Evolutionary conservation across 2,113 vertebrate species (phyloP).

Genomic region (Terrapene triunguis): DNA sequence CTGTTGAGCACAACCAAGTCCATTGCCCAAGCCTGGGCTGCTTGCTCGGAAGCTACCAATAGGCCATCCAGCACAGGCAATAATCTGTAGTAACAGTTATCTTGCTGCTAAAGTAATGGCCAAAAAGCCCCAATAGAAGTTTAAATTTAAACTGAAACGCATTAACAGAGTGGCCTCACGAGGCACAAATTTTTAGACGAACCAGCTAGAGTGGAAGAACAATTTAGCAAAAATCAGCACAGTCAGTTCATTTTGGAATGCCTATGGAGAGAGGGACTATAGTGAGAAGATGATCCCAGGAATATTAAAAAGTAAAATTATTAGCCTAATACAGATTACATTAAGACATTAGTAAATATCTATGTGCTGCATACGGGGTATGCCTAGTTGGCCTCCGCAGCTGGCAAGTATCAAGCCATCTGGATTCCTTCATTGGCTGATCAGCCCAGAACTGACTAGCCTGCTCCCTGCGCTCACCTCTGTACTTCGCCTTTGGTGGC

Average conservation of each 20-base stretch:
- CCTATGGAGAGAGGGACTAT: background rate
- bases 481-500: conserved; percentile 98
- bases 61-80: background rate
- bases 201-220: background rate
- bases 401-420: background rate
- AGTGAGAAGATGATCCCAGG: background rate
- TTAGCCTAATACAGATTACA: background rate
- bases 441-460: too few relatives aligned
- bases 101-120: background rate
- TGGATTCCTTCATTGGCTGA: background rate
- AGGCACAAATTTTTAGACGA: background rate
- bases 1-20: background rate
- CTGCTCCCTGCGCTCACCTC: conserved; percentile 79
- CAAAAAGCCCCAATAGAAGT: background rate
- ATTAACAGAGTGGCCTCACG: background rate
- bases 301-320: background rate
- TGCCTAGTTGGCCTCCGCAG: background rate
- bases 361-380: background rate
- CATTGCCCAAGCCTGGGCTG: background rate
- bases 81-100: background rate
- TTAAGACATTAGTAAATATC: background rate
- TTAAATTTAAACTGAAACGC: background rate
- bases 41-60: background rate
- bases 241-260: background rate
- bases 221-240: background rate